Conservation (phyloP, 2,113 vertebrate genomes). For the Onychostoma macrolepis region DNA sequence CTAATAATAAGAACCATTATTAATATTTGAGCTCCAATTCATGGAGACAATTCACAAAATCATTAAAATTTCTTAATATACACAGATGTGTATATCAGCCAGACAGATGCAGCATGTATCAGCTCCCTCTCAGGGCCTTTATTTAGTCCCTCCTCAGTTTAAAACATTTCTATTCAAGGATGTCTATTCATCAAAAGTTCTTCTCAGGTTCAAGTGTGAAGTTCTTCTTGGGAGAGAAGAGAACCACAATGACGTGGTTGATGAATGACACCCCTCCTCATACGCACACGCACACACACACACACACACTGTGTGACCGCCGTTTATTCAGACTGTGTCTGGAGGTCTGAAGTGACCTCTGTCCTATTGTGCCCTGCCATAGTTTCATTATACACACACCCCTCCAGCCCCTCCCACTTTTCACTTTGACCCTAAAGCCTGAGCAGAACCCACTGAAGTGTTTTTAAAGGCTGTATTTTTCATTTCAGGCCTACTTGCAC, state of each 20-base stretch:
- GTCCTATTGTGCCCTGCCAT: constrained; percentile 35
- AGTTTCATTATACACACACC: constrained; percentile 29
- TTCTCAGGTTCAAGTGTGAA: constrained; percentile 27
- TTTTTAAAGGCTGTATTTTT: constrained; percentile 6
- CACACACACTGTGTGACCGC: constrained; percentile 6
- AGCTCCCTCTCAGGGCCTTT: not conserved
- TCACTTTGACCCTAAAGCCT: not conserved
- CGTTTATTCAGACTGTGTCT: constrained; percentile 11
- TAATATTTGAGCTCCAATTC: not conserved
- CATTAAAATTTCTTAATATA: not conserved
- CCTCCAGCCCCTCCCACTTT: not conserved
- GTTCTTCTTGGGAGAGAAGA: constrained; percentile 6
- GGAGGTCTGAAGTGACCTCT: constrained; percentile 18
- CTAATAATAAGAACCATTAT: not conserved
- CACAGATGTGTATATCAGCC: not conserved
- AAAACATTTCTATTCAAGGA: constrained; percentile 30
- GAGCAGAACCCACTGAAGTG: not conserved
- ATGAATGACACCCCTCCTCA: not conserved
- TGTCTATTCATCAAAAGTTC: constrained; percentile 14
- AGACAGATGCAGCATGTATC: constrained; percentile 2
- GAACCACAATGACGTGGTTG: not conserved
- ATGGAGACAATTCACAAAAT: not conserved
- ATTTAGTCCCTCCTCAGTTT: constrained; percentile 12
- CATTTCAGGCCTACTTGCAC: not conserved
- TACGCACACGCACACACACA: not conserved